These are phyloP conservation scores for Protodeltote pygarga DNA, from an alignment of 2,888 invertebrate species.

Conservation along the genomic window DNA sequence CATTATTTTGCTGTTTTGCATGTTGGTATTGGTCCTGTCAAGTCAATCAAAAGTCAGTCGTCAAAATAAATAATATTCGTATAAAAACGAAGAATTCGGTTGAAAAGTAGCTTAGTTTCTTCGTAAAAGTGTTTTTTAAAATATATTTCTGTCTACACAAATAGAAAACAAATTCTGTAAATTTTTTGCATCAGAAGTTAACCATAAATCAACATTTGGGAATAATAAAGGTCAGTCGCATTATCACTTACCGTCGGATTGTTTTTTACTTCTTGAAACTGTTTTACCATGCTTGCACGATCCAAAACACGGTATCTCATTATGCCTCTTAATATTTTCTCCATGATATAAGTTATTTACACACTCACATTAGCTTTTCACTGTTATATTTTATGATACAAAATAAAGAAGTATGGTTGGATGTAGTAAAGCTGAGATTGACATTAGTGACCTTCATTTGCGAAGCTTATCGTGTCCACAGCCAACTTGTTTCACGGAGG, in stretches of 20 bases:
- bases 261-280: conserved; percentile 95
- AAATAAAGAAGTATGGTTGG: conserved; percentile 33
- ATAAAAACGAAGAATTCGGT: too few relatives aligned
- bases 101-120: too few relatives aligned
- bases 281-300: conserved; percentile 95
- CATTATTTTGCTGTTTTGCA: too few relatives aligned
- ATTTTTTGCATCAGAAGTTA: conserved; percentile 4
- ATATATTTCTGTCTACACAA: neutral
- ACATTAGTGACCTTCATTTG: conserved; percentile 80
- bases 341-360: conserved; percentile 86
- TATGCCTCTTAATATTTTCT: conserved; percentile 95
- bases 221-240: conserved; percentile 53
- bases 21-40: too few relatives aligned
- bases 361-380: conserved; percentile 36
- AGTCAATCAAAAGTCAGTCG: too few relatives aligned
- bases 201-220: neutral
- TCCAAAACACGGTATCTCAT: conserved; percentile 95
- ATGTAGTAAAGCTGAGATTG: conserved; percentile 58
- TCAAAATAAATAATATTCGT: too few relatives aligned
- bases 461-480: conserved; percentile 71
- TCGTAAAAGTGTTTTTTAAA: too few relatives aligned
- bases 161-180: neutral
- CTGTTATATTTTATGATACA: conserved; percentile 17
- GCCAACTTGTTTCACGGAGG: conserved; percentile 43
- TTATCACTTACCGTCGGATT: conserved; percentile 92